Evolutionary conservation across 2,113 vertebrate species (phyloP).

Genomic region (Prionailurus bengalensis): DNA sequence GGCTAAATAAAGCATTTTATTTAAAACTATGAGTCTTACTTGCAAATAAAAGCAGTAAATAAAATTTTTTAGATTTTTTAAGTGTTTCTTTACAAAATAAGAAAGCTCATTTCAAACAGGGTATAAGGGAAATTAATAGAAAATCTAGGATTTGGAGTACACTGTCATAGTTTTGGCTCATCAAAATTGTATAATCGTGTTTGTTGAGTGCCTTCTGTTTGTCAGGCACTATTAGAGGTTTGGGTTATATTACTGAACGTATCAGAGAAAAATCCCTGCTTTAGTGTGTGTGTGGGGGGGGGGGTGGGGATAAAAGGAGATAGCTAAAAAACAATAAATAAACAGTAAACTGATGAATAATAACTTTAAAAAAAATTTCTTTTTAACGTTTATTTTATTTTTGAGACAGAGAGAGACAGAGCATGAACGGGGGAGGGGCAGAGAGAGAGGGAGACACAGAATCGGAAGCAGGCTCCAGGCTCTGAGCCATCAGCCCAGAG

Average conservation of each 20-base stretch:
- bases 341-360: neutral
- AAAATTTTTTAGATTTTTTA: neutral
- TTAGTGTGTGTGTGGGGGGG: rapidly evolving
- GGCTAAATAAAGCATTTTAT: neutral
- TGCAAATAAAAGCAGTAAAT: neutral
- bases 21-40: neutral
- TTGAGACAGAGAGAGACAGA: too few species aligned
- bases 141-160: neutral
- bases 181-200: neutral
- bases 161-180: neutral
- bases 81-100: neutral
- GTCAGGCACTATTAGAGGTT: neutral
- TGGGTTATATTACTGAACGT: neutral
- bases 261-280: neutral
- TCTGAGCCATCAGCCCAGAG: too few species aligned
- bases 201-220: neutral
- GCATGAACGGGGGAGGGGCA: too few species aligned
- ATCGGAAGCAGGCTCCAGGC: too few species aligned
- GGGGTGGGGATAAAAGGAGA: too few species aligned
- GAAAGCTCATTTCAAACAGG: neutral
- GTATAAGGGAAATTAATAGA: neutral
- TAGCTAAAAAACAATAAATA: neutral
- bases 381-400: too few species aligned
- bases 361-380: neutral
- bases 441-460: too few species aligned